Conservation (phyloP, 64 coral and sea anemone genomes). For the Acropora tenuis region DNA sequence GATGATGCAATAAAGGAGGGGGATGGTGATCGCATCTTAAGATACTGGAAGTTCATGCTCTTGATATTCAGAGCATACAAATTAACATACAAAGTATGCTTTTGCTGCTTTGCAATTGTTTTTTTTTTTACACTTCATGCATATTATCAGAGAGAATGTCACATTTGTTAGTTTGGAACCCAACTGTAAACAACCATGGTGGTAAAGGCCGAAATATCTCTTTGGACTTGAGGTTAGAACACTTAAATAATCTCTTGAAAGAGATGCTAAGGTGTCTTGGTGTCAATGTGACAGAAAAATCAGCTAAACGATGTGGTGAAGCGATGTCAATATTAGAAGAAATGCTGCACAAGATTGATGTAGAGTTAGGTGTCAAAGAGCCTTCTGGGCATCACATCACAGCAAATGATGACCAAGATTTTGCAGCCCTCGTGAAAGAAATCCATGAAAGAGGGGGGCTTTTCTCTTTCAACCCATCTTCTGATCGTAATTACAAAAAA, state of each 20-base stretch:
- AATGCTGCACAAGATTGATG: conserved; percentile 4
- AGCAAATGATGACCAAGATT: conserved; percentile 9
- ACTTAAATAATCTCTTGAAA: conserved; percentile 54
- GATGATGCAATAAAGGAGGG: conserved; percentile 4
- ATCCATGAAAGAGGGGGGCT: neutral
- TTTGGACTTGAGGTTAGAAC: conserved; percentile 48
- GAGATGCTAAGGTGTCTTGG: conserved; percentile 57
- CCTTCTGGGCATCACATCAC: neutral
- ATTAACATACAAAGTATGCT: conserved; percentile 21
- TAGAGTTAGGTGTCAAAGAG: neutral
- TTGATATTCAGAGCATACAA: conserved; percentile 19
- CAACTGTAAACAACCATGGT: conserved; percentile 43
- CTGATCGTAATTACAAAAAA: neutral
- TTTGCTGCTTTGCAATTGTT: conserved; percentile 26
- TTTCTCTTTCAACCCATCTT: neutral
- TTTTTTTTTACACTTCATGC: neutral
- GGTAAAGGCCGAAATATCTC: conserved; percentile 52
- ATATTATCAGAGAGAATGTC: neutral
- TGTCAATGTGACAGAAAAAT: conserved; percentile 14
- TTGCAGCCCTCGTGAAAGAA: neutral
- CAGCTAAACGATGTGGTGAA: neutral
- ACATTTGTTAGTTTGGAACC: conserved; percentile 15
- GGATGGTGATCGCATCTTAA: neutral
- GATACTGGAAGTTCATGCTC: conserved; percentile 45
- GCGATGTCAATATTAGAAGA: neutral